A percentile compares a stretch with the other conserved stretches of the same genome.
These are phyloP conservation scores for Polia nebulosa DNA, from an alignment of 2,888 invertebrate species.

Conservation along the genomic window DNA sequence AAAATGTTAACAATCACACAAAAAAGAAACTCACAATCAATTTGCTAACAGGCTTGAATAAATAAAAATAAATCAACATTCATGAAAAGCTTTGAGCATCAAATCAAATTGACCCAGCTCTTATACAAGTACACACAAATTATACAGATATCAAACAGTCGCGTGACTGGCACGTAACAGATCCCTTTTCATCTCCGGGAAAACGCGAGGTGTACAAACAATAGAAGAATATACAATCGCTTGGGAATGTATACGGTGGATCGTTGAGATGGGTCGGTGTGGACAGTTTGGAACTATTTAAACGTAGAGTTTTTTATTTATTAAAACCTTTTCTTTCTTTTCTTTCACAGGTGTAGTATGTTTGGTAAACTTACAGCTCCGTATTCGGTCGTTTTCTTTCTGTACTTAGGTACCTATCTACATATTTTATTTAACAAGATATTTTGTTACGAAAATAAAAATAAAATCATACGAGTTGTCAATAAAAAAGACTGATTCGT, in stretches of 20 bases:
- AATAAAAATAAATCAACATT: conserved; percentile 21
- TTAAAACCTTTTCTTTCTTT: too few species aligned
- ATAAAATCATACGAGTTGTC: too few species aligned
- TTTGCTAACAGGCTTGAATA: conserved; percentile 9
- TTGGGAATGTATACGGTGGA: conserved; percentile 16
- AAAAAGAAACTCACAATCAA: background rate
- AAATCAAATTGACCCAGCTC: conserved; percentile 23
- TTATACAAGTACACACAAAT: conserved; percentile 22
- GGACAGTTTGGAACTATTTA: background rate
- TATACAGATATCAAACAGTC: conserved; percentile 21
- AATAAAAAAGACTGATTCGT: too few species aligned
- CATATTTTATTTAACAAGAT: too few species aligned
- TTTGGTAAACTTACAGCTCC: too few species aligned
- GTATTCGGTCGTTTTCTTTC: too few species aligned
- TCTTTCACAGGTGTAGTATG: background rate
- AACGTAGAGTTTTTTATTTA: background rate
- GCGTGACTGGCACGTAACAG: conserved; percentile 43
- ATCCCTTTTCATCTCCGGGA: conserved; percentile 34
- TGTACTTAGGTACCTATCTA: too few species aligned
- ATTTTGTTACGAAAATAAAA: too few species aligned
- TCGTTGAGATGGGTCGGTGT: background rate
- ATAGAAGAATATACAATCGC: conserved; percentile 39
- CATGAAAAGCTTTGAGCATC: conserved; percentile 2
- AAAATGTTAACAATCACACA: background rate
- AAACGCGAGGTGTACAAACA: conserved; percentile 36